Base-by-base conservation (phyloP, 2,888 invertebrate genomes). In the Epinotia demarniana region DNA sequence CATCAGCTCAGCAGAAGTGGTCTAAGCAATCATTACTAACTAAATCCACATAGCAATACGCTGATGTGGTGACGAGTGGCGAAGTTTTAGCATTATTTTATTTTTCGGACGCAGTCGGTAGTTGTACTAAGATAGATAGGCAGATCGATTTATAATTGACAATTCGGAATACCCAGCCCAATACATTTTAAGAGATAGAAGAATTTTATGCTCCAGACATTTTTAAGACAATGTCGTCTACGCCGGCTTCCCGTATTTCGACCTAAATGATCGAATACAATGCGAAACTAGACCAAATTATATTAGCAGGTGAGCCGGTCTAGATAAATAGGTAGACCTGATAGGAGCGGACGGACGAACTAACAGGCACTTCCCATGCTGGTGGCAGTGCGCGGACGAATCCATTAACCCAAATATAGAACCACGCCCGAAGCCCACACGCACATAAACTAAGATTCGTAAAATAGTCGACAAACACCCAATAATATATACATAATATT, bases 391-490 rank as follows among this genome's bases (percentile, higher is more conserved):
- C 86, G 89, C 92, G 94, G 94, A 93, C 92, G 93, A 92, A 92
- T 91, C 93, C 89, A 94, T 93, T 94, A 93, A 93, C 94, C 94
- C 92, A 93, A 92, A 94, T 93, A 92, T 92, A 93, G 90, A 88
- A 90, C 92, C 93, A 86, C 92, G 88, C 92, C 92, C 90, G 89
- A 86, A 85, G 84, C 83, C 79, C 79, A 82, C 85, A 87, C 90
- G 86, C 84, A 85, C 82, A 80, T 81, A 82, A 83, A 81, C 75
- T 77, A 79, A 78, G 76, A 77, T 77, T 78, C 69, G 75, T 81
- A 63, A 75, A 72, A 66, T 49, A 12, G 23, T 66, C 27, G 23
- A 67, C 53, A 12, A 27, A 75, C 53, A 70, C 53, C 19, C 39
- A 43, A 58, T 58, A 58, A 18, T 23, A 75, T 19, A 39, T 61